phyloP scores from a whole-genome alignment of 1,140 invertebrate species.

The Conus betulinus region DNA sequence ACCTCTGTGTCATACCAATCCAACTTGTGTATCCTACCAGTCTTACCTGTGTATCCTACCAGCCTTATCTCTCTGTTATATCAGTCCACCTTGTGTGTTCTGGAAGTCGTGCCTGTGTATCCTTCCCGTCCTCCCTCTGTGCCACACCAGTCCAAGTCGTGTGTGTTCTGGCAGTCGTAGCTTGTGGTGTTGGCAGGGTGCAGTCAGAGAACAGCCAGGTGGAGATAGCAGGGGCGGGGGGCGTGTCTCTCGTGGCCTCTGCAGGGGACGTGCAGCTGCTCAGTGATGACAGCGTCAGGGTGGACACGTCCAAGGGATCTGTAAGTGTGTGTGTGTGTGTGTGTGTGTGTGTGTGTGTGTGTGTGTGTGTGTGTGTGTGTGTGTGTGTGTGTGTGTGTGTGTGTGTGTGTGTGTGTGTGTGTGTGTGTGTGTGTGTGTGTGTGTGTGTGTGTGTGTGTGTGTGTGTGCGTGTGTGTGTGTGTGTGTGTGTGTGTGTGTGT shows the following conservation, averaged over 20 bases:
- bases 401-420: constrained; percentile 32
- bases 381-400: constrained; percentile 53
- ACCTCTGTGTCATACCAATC: no score
- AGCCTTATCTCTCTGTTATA: neutral
- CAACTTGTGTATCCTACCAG: neutral
- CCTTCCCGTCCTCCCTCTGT: neutral
- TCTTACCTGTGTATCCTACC: neutral
- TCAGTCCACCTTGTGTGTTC: neutral
- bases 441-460: constrained; percentile 22
- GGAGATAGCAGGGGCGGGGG: constrained; percentile 49
- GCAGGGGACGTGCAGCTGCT: constrained; percentile 51
- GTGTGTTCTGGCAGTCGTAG: neutral
- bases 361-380: constrained; percentile 57
- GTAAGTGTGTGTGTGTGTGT: constrained; percentile 43
- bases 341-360: constrained; percentile 12
- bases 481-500: constrained; percentile 58
- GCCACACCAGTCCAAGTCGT: neutral
- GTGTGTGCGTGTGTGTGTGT: constrained; percentile 14
- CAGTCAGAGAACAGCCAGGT: constrained; percentile 54
- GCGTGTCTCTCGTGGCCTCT: constrained; percentile 46
- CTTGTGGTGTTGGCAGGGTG: constrained; percentile 38
- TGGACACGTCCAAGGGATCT: constrained; percentile 43
- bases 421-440: constrained; percentile 25
- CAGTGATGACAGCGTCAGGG: constrained; percentile 46
- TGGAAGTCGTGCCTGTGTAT: neutral